Conservation (phyloP, 2,113 vertebrate genomes). For the Cathartes aura region DNA sequence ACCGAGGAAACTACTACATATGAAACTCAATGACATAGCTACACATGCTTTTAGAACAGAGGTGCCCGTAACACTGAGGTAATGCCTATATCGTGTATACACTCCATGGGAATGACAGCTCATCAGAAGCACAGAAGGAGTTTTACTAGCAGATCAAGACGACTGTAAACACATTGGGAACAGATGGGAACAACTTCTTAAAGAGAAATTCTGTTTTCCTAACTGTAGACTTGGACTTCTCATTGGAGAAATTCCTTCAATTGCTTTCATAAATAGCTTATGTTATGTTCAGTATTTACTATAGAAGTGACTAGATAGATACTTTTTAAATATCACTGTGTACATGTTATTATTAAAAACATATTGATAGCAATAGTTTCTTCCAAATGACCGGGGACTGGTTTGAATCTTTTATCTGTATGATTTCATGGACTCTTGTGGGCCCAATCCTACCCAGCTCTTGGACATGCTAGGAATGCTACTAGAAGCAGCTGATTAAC, state of each 20-base stretch:
- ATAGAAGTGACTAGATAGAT: neutral
- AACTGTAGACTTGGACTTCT: neutral
- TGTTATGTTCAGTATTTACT: neutral
- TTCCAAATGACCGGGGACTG: neutral
- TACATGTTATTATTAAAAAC: neutral
- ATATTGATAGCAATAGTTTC: neutral
- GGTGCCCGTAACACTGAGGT: neutral
- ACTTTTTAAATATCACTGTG: neutral
- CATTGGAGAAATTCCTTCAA: neutral
- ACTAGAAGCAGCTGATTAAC: neutral
- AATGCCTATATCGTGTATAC: accelerated
- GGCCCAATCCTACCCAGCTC: neutral
- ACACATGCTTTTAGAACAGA: neutral
- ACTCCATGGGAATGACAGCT: neutral
- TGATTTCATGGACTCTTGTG: neutral
- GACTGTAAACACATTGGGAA: neutral
- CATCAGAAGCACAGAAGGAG: neutral
- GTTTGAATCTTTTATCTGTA: neutral
- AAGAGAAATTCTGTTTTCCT: neutral
- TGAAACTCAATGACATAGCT: neutral
- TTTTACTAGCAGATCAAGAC: neutral
- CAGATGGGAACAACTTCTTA: neutral
- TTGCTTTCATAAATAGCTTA: neutral
- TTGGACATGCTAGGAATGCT: neutral
- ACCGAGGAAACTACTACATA: neutral